Conservation (phyloP, 1,140 invertebrate genomes). For the Micrasema minimum region DNA sequence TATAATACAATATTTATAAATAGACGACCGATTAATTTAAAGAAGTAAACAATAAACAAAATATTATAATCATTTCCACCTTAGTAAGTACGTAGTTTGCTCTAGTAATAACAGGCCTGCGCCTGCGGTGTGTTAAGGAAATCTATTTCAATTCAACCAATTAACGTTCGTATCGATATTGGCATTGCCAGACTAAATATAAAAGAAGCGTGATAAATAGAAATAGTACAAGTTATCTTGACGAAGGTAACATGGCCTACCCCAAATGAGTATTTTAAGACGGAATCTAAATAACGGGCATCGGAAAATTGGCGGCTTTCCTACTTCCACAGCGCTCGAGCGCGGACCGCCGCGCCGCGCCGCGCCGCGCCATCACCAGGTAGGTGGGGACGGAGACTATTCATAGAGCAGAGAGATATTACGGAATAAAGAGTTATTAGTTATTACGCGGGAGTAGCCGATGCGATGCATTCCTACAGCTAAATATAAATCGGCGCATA, state of each 20-base stretch:
- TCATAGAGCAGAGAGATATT: too few relatives aligned
- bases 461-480: constrained; percentile 17
- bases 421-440: too few relatives aligned
- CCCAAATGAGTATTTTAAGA: constrained; percentile 21
- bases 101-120: too few relatives aligned
- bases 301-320: constrained; percentile 20
- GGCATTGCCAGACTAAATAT: neutral
- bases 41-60: too few relatives aligned
- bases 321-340: constrained; percentile 7
- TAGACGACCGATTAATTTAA: too few relatives aligned
- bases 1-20: too few relatives aligned
- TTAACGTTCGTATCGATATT: too few relatives aligned
- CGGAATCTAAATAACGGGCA: constrained; percentile 7
- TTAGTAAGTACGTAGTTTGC: too few relatives aligned
- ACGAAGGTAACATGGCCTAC: constrained; percentile 9
- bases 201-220: neutral
- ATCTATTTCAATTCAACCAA: too few relatives aligned
- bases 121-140: too few relatives aligned
- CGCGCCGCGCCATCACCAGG: neutral
- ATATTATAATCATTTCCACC: too few relatives aligned
- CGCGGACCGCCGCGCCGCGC: neutral
- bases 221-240: too few relatives aligned
- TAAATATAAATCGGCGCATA: constrained; percentile 10
- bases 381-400: neutral
- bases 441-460: neutral